Conservation (phyloP, 1,140 invertebrate species). For the Helicoverpa zea region DNA sequence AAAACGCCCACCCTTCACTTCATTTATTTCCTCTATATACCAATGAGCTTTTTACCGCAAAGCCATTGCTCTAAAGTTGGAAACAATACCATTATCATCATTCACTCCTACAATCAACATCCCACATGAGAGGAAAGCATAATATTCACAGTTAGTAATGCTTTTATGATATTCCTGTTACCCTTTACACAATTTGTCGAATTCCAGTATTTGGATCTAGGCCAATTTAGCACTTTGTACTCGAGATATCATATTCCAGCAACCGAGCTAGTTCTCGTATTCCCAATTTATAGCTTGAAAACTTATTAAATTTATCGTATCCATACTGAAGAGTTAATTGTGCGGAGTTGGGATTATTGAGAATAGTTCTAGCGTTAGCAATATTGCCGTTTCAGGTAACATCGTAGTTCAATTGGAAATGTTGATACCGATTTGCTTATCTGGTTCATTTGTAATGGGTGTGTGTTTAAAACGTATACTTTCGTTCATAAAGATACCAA, state of each 20-base stretch:
- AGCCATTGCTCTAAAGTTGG: neutral
- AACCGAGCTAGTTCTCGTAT: neutral
- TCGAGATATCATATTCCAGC: slow-evolving; percentile 10
- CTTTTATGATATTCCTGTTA: neutral
- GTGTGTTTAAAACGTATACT: neutral
- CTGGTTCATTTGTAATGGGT: neutral
- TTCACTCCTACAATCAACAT: neutral
- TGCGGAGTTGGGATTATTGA: neutral
- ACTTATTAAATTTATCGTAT: slow-evolving; percentile 11
- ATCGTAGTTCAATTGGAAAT: neutral
- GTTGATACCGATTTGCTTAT: neutral
- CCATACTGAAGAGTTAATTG: neutral
- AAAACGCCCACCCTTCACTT: too few species aligned
- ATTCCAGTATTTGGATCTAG: slow-evolving; percentile 6
- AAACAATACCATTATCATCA: neutral
- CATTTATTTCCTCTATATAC: neutral
- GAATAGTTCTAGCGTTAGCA: neutral
- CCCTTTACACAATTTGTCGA: neutral
- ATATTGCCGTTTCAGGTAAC: neutral
- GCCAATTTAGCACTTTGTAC: slow-evolving; percentile 32
- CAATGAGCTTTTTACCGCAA: neutral
- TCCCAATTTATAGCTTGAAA: slow-evolving; percentile 5
- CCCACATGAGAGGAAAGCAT: neutral
- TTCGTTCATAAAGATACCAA: neutral
- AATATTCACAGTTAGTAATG: neutral